Evolutionary conservation across 2,888 invertebrate genomes (phyloP), one percentile per base, ranked within the genome.

Genomic region (Tenthredo mesomela): DNA sequence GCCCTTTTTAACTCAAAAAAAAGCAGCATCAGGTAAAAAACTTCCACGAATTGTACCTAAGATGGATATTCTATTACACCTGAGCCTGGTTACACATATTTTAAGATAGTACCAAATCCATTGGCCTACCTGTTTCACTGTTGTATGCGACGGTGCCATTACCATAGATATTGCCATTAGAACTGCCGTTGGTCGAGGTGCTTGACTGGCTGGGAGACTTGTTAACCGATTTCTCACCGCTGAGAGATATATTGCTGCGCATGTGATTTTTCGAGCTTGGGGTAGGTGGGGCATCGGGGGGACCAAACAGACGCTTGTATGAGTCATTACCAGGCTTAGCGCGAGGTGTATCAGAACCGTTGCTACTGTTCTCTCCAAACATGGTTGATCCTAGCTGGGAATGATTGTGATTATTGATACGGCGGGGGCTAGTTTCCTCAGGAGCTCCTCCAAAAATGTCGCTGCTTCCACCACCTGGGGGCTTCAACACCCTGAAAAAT

Each of bases 391-490:
- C 91, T 84, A 93, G 89, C 87, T 91, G 91, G 9, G 91, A 90
- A 82, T 90, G 91, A 85, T 91, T 90, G 88, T 93, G 92, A 87
- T 91, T 89, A 89, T 93, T 93, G 37, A 89, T 88, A 82, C 93
- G 92, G 12, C 93, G 91, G 5, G 93, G 93, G 86, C 92, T 92
- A 80, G 89, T 89, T 75, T 91, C 91, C 82, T 92, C 92, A 21
- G 88, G 88, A 37, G 88, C 89, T 25, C 91, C 88, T 80, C 93
- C 94, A 88, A 95, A 95, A 90, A 95, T 94, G 91, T 95, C 95
- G 89, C 95, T 95, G 89, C 94, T 94, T n/a, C 95, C 95, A 88
- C 95, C 95, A 87, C 95, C 95, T 88, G 95, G 95, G 87, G 95
- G 95, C 91, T 95, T 95, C 91, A 95, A 91, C 85, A 96, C 95